Evolutionary conservation across 2,888 invertebrate species (phyloP).

Genomic region (Heliothis peltigera): DNA sequence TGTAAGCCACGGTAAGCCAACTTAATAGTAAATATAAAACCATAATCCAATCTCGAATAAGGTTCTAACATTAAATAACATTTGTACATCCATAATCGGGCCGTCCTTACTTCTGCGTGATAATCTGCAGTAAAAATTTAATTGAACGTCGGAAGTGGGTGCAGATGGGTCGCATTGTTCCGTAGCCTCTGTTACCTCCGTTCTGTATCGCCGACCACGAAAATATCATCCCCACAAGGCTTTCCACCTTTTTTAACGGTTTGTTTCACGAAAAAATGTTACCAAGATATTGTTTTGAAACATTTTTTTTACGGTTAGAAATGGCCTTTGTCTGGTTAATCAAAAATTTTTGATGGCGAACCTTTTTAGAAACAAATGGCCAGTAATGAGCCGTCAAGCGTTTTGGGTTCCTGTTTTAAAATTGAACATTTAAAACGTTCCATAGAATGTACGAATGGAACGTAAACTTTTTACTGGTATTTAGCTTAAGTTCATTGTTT

Average conservation of each 20-base stretch:
- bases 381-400: conserved; percentile 38
- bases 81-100: conserved; percentile 60
- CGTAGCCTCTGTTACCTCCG: conserved; percentile 62
- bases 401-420: conserved; percentile 25
- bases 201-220: conserved; percentile 62
- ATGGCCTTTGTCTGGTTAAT: conserved; percentile 64
- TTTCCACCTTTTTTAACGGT: conserved; percentile 65
- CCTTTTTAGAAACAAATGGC: conserved; percentile 37
- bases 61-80: conserved; percentile 40
- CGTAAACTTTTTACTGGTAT: conserved; percentile 48
- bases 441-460: conserved; percentile 37
- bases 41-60: conserved; percentile 42
- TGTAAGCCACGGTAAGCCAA: conserved; percentile 3
- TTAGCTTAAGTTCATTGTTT: conserved; percentile 26
- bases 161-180: conserved; percentile 84
- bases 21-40: conserved; percentile 33
- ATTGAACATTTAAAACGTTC: conserved; percentile 28
- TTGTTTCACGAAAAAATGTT: conserved; percentile 61
- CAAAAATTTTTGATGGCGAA: conserved; percentile 55
- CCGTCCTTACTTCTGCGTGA: conserved; percentile 81
- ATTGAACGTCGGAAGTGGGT: conserved; percentile 85
- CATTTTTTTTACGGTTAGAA: conserved; percentile 48
- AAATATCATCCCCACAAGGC: conserved; percentile 74
- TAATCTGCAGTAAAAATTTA: conserved; percentile 90
- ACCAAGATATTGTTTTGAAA: conserved; percentile 54